These are phyloP conservation scores for Carettochelys insculpta DNA, from an alignment of 2,113 vertebrate genomes.

Conservation along the genomic window DNA sequence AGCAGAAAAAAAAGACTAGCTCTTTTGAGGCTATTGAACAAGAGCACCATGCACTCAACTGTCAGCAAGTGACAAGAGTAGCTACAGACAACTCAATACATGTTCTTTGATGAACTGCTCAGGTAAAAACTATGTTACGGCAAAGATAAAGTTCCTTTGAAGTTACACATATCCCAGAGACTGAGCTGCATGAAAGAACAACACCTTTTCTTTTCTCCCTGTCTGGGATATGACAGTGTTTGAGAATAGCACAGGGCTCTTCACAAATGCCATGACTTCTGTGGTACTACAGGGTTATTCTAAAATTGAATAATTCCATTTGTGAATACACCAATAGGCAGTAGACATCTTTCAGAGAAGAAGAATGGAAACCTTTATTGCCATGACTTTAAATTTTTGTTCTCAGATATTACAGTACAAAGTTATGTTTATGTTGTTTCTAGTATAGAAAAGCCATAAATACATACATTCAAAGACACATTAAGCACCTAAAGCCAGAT, in stretches of 20 bases:
- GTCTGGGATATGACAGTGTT: background rate
- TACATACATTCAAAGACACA: background rate
- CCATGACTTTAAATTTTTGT: background rate
- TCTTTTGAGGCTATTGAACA: background rate
- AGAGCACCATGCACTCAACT: too few relatives aligned
- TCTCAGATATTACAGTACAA: background rate
- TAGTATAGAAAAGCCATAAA: rapidly evolving
- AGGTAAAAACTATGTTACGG: background rate
- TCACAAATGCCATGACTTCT: background rate
- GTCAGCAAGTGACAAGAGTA: background rate
- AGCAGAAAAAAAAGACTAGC: background rate
- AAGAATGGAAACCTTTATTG: background rate
- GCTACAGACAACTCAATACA: background rate
- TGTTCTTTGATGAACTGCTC: background rate
- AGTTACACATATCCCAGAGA: background rate
- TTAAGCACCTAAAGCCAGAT: background rate
- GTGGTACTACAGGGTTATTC: background rate
- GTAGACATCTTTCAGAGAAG: background rate
- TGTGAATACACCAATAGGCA: background rate
- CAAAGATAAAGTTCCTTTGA: background rate
- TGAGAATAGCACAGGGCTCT: background rate
- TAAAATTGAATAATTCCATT: background rate
- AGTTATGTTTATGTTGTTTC: background rate
- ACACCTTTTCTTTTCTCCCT: background rate
- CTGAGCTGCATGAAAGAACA: background rate